Percentiles rank a stretch among this genome's conserved stretches.
Conservation (phyloP, 2,113 vertebrate species). For the Eolophus roseicapilla region DNA sequence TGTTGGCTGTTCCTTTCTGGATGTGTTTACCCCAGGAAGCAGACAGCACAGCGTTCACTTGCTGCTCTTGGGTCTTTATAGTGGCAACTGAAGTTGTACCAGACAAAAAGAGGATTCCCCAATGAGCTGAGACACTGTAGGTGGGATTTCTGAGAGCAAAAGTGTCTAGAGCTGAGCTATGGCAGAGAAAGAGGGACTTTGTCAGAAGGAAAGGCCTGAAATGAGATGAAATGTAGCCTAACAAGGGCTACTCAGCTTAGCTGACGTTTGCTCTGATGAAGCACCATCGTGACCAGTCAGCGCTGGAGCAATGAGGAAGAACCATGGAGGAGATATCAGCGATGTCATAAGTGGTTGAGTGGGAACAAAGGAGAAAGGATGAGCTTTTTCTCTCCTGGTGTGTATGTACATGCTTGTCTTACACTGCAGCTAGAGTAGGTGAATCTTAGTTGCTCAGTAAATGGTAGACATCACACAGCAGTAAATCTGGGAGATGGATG, state of each 20-base stretch:
- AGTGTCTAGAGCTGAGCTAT: not conserved
- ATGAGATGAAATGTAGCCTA: not conserved
- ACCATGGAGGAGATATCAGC: not conserved
- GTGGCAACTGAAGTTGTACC: not conserved
- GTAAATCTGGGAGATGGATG: not conserved
- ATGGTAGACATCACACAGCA: not conserved
- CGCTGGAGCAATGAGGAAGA: not conserved
- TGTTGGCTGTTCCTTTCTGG: not conserved
- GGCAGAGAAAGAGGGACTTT: not conserved
- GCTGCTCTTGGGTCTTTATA: not conserved
- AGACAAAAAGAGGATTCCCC: not conserved
- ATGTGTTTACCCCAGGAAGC: not conserved
- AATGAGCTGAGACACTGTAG: not conserved
- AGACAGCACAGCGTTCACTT: accelerated
- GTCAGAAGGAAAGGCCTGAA: not conserved
- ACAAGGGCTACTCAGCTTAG: not conserved
- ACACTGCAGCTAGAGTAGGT: not conserved
- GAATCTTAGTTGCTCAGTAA: not conserved
- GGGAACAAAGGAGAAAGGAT: not conserved
- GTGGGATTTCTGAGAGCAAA: not conserved
- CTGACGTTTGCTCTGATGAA: not conserved
- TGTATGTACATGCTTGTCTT: not conserved
- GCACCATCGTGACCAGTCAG: accelerated
- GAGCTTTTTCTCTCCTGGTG: not conserved
- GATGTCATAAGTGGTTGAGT: not conserved